Evolutionary conservation across 2,888 invertebrate genomes (phyloP).

Genomic region (Drymonia ruficornis): DNA sequence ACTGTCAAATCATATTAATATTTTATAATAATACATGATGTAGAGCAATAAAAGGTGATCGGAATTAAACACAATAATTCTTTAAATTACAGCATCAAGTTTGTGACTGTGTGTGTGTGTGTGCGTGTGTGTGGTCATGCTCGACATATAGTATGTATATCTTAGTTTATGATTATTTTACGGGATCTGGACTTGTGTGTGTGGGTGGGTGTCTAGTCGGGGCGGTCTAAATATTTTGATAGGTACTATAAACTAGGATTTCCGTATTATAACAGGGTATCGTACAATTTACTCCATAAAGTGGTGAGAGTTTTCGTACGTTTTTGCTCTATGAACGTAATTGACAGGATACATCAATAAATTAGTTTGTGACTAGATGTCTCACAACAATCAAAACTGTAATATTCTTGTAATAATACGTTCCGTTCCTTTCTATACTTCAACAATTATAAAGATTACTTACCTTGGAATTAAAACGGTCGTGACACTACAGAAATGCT

Average conservation of each 20-base stretch:
- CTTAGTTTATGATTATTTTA: background rate
- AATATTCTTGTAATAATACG: no score
- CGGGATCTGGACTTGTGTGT: background rate
- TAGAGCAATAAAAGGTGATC: background rate
- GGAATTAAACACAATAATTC: background rate
- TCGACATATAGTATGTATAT: background rate
- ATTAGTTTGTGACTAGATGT: no score
- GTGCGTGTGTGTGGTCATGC: background rate
- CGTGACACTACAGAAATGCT: no score
- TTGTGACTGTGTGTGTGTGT: background rate
- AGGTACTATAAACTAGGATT: slow-evolving; percentile 4
- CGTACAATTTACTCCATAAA: no score
- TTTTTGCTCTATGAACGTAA: no score
- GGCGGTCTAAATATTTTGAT: background rate
- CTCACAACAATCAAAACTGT: no score
- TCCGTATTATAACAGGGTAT: background rate
- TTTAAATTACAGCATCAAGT: background rate
- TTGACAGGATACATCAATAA: no score
- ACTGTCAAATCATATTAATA: background rate
- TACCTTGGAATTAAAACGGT: no score
- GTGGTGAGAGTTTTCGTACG: no score
- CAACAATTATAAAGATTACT: no score
- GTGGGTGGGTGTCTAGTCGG: background rate
- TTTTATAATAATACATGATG: background rate
- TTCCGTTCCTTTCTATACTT: no score